phyloP scores from a whole-genome alignment of 2,113 vertebrate species.

The Oncorhynchus mykiss region DNA sequence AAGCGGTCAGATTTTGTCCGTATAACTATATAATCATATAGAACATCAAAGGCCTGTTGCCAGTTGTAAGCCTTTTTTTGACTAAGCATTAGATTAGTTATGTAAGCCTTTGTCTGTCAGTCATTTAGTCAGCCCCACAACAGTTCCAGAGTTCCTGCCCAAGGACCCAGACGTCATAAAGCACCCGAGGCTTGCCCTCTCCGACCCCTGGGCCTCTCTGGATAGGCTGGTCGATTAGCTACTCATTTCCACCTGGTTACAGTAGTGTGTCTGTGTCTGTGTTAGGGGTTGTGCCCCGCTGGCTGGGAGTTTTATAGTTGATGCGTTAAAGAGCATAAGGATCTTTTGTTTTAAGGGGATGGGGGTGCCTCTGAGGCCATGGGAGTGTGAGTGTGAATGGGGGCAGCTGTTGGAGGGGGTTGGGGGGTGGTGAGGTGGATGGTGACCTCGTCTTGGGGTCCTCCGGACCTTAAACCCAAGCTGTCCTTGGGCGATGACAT shows the following conservation, averaged over 20 bases:
- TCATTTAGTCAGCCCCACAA: background rate
- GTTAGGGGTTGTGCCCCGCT: conserved; percentile 44
- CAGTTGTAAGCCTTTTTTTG: conserved; percentile 58
- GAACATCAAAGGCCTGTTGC: conserved; percentile 60
- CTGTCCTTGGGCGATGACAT: too few relatives aligned
- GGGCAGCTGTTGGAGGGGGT: conserved; percentile 15
- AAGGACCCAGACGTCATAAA: conserved; percentile 66
- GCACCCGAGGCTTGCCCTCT: conserved; percentile 49
- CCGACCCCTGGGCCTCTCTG: conserved; percentile 38
- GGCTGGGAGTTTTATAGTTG: conserved; percentile 4
- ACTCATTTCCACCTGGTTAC: conserved; percentile 22
- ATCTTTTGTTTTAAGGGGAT: conserved; percentile 33
- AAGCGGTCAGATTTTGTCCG: too few relatives aligned
- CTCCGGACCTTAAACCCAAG: too few relatives aligned
- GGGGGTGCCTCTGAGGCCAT: conserved; percentile 35
- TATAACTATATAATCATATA: too few relatives aligned
- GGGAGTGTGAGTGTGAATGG: conserved; percentile 36
- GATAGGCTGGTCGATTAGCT: conserved; percentile 1
- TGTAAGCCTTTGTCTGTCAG: conserved; percentile 42
- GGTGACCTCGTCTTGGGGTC: background rate
- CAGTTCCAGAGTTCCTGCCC: conserved; percentile 30
- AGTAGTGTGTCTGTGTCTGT: conserved; percentile 17
- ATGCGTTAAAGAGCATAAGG: conserved; percentile 28
- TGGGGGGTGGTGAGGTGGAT: background rate
- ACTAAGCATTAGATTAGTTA: conserved; percentile 64